A percentile compares a stretch with the other conserved stretches of the same genome.
Evolutionary conservation across 2,888 invertebrate species (phyloP).

Genomic region (Idaea biselata): DNA sequence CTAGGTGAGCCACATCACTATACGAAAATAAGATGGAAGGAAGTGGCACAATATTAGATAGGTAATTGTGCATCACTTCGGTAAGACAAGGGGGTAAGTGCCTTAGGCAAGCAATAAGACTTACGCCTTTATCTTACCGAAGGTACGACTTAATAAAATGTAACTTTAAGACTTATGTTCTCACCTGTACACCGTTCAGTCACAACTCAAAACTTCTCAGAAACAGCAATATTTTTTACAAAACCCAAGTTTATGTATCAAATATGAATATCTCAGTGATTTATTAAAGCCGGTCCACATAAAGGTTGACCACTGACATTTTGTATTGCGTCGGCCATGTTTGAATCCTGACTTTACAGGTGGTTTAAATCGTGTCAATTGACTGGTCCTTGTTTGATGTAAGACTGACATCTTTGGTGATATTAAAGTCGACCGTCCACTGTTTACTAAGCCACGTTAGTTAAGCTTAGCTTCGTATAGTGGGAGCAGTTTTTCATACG

Average conservation of each 20-base stretch:
- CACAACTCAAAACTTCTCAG: conserved; percentile 57
- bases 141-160: not conserved
- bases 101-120: too few species aligned
- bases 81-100: too few species aligned
- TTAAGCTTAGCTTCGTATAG: too few species aligned
- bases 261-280: conserved; percentile 68
- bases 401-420: not conserved
- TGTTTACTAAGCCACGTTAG: too few species aligned
- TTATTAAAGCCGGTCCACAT: conserved; percentile 46
- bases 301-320: conserved; percentile 42
- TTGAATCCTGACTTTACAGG: not conserved
- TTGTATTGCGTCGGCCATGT: not conserved
- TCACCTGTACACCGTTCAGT: conserved; percentile 32
- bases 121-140: too few species aligned
- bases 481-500: too few species aligned
- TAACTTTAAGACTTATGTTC: conserved; percentile 29
- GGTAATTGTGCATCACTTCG: too few species aligned
- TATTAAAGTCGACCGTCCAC: too few species aligned
- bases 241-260: conserved; percentile 58
- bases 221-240: conserved; percentile 59
- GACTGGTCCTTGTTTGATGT: not conserved
- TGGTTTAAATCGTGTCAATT: not conserved
- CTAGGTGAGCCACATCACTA: too few species aligned
- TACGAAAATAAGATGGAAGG: too few species aligned
- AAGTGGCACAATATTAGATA: too few species aligned